Percentiles rank a stretch among this genome's conserved stretches.
Evolutionary conservation across 2,797 vertebrate species (phyloP).

Genomic region (Tiaroga cobitis): DNA sequence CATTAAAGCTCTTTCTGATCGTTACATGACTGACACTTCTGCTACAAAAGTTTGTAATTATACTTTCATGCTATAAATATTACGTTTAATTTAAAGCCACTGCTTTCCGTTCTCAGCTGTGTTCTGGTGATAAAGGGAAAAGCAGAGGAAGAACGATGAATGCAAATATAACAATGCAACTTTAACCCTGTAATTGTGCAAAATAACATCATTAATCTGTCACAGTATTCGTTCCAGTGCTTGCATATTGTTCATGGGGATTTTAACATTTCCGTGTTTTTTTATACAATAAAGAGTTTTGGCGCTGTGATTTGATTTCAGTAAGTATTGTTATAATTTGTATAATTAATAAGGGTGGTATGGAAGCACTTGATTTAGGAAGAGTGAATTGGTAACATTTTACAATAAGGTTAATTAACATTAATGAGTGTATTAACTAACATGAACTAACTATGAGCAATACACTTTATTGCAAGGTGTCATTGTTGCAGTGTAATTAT

Average conservation of each 20-base stretch:
- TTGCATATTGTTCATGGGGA: neutral
- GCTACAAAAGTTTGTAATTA: neutral
- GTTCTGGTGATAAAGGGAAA: neutral
- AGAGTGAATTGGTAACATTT: neutral
- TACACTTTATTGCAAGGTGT: too few relatives aligned
- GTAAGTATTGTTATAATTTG: neutral
- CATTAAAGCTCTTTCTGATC: neutral
- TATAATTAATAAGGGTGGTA: neutral
- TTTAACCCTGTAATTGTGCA: neutral
- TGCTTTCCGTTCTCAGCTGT: neutral
- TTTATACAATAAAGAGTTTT: neutral
- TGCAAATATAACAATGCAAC: neutral
- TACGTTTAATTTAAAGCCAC: neutral
- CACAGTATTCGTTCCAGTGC: neutral
- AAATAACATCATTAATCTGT: neutral
- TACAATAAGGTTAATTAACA: too few relatives aligned
- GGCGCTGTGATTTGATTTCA: neutral
- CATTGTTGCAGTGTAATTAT: too few relatives aligned
- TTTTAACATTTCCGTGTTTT: neutral
- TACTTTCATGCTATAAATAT: too few relatives aligned
- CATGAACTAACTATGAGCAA: too few relatives aligned
- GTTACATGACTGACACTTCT: neutral
- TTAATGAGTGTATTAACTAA: too few relatives aligned
- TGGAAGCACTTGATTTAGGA: neutral
- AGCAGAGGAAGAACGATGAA: too few relatives aligned